Percentiles rank a stretch among this genome's conserved stretches.
Conservation (phyloP, 2,888 invertebrate species). For the Ophioninae sp. region DNA sequence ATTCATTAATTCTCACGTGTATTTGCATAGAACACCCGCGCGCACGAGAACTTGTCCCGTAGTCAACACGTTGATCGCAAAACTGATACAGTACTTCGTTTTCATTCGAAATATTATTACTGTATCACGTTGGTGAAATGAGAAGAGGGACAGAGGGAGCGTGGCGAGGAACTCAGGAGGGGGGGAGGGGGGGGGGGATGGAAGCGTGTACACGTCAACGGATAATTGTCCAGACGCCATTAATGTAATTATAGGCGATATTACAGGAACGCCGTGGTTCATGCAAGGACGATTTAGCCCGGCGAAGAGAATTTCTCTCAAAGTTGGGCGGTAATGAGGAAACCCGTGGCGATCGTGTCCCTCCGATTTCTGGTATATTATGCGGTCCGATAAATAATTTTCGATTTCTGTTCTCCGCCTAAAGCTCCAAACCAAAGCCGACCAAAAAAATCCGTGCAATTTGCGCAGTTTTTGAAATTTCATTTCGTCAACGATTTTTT, state of each 20-base stretch:
- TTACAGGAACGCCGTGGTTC: conserved; percentile 9
- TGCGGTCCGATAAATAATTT: neutral
- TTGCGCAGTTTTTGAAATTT: neutral
- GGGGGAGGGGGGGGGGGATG: neutral
- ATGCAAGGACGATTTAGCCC: conserved; percentile 14
- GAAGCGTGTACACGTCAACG: conserved; percentile 19
- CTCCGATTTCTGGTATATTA: neutral
- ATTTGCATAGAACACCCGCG: neutral
- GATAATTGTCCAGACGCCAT: conserved; percentile 57
- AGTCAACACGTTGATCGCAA: conserved; percentile 1
- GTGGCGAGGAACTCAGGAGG: neutral
- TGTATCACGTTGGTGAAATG: neutral
- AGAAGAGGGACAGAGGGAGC: neutral
- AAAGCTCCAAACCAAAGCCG: neutral
- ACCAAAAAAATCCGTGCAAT: neutral
- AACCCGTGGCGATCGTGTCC: neutral
- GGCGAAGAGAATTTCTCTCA: conserved; percentile 26
- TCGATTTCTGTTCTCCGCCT: neutral
- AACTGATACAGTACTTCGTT: conserved; percentile 56
- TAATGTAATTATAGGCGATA: conserved; percentile 50
- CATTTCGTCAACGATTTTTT: neutral
- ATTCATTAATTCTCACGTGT: neutral
- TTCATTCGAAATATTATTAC: conserved; percentile 57
- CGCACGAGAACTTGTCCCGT: neutral
- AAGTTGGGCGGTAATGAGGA: neutral